phyloP scores from a whole-genome alignment of 2,797 vertebrate genomes.

The Ctenosaura bakeri region DNA sequence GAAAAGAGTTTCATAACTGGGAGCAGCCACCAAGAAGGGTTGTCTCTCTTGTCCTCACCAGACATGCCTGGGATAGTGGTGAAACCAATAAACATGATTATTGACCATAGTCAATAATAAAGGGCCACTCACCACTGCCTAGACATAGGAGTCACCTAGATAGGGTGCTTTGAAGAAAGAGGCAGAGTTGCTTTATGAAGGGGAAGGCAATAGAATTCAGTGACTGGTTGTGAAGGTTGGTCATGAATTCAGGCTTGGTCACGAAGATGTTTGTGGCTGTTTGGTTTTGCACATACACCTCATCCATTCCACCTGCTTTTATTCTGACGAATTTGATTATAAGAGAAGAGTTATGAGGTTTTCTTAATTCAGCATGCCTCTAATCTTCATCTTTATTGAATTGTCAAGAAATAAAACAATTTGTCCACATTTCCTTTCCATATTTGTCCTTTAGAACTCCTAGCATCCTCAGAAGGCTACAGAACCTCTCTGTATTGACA shows the following conservation, averaged over 20 bases:
- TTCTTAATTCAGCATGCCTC: not conserved
- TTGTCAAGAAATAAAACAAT: constrained; percentile 1
- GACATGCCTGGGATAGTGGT: no score
- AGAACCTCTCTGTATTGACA: not conserved
- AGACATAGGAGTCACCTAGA: constrained; percentile 5
- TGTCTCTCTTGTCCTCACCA: no score
- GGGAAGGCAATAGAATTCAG: not conserved
- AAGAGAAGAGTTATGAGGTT: not conserved
- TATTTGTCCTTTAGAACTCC: not conserved
- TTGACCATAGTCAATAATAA: not conserved
- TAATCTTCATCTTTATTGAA: not conserved
- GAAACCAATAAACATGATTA: not conserved
- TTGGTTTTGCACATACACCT: not conserved
- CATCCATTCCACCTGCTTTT: not conserved
- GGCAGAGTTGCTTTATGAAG: not conserved
- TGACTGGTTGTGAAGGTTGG: not conserved
- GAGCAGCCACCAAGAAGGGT: no score
- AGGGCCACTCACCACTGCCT: not conserved
- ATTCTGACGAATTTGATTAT: not conserved
- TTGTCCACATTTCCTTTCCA: not conserved
- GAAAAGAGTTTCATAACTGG: no score
- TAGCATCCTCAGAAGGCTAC: not conserved
- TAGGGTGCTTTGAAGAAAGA: not conserved
- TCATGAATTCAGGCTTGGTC: not conserved
- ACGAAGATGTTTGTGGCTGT: not conserved